Evolutionary conservation across 2,888 invertebrate species (phyloP), one percentile per base, ranked within the genome.

Genomic region (Melikaiella ostensackeni): DNA sequence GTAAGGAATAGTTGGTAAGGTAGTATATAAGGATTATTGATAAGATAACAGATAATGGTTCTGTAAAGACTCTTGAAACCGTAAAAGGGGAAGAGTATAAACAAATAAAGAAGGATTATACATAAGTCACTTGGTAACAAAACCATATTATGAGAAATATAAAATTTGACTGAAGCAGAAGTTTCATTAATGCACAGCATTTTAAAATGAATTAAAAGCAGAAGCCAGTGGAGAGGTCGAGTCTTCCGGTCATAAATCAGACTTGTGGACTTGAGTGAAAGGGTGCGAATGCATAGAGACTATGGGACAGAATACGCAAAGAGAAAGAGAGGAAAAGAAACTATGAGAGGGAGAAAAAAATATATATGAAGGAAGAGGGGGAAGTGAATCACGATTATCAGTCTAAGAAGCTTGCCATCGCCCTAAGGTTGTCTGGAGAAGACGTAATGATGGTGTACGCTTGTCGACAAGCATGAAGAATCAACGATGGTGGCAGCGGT

Each of bases 341-440:
- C 13, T 62, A 27, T 77, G 77, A 50, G 27, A 33, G 46, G 13
- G 80, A 79, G 80, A 81, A 6, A 30, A 24, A 70, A 30, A 50
- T 33, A 70, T n/a, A 70, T 16, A 46, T 30, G 30, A 30, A 70
- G 42, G 64, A 13, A 42, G 24, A 42, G 38, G 61, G 24, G 24
- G 35, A 35, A 6, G 35, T n/a, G 21, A 33, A 62, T 62, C 9
- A 0, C 16, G 46, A 77, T 78, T 75, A 77, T 76, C 76, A 74
- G 70, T 64, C 50, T 30, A 76, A 74, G 63, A 70, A 78, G 78
- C 75, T 78, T 66, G 66, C 61, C 57, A 61, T 57, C 55, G 59
- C 61, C 38, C 66, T 80, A 76, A 80, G 78, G 64, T 76, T 73
- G 59, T 74, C 63, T 70, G 75, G 27, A 76, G 76, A 76, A 76